Evolutionary conservation across 2,797 vertebrate species (phyloP).

Genomic region (Hippocampus kuda): DNA sequence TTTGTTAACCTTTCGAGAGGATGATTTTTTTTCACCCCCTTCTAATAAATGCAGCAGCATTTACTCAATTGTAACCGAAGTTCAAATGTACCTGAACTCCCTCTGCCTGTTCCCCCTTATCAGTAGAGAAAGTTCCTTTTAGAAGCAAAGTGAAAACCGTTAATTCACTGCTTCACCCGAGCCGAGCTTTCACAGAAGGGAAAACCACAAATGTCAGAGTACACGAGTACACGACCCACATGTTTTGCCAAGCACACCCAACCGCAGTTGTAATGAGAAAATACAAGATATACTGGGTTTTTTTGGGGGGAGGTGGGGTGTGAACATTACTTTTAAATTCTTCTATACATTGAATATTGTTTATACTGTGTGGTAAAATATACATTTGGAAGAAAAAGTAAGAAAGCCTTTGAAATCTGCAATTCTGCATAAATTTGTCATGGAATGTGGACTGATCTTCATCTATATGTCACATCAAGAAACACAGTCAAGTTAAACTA

Average conservation of each 20-base stretch:
- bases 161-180: conserved; percentile 46
- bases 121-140: conserved; percentile 53
- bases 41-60: conserved; percentile 3
- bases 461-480: neutral
- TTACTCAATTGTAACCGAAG: conserved; percentile 52
- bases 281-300: neutral
- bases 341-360: neutral
- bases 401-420: no score
- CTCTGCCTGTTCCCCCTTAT: conserved; percentile 40
- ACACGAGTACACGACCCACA: conserved; percentile 6
- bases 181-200: conserved; percentile 41
- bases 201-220: conserved; percentile 53
- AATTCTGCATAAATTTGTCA: neutral
- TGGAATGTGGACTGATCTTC: neutral
- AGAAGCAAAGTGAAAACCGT: conserved; percentile 60
- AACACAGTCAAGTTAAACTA: no score
- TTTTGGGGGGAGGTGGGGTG: neutral
- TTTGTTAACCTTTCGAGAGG: neutral
- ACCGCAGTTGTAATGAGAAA: neutral
- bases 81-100: conserved; percentile 3
- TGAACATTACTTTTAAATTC: neutral
- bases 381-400: neutral
- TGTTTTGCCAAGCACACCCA: neutral
- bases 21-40: neutral
- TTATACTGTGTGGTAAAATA: neutral